Conservation (phyloP, 2,797 vertebrate species). For the Dendrocincla tyrannina region DNA sequence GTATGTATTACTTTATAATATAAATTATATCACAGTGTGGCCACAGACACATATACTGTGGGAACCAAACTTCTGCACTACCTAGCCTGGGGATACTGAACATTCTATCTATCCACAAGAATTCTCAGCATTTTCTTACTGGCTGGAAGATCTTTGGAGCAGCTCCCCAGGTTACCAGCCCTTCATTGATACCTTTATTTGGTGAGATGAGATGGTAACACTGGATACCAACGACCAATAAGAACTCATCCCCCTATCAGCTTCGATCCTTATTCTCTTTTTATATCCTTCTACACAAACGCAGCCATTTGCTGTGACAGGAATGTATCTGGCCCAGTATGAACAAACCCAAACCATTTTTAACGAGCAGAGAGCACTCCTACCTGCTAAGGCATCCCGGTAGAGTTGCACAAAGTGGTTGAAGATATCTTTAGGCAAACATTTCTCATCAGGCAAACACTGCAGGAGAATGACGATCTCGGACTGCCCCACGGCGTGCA, state of each 20-base stretch:
- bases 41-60: background rate
- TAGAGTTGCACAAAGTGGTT: slow-evolving; percentile 98
- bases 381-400: slow-evolving; percentile 93
- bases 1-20: background rate
- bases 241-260: background rate
- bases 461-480: slow-evolving; percentile 95
- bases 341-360: background rate
- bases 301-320: background rate
- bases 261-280: background rate
- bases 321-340: background rate
- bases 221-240: background rate
- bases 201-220: background rate
- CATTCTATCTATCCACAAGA: background rate
- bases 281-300: background rate
- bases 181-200: background rate
- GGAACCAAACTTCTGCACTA: background rate
- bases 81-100: background rate
- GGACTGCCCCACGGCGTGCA: slow-evolving; percentile 95
- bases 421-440: slow-evolving; percentile 95
- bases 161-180: background rate
- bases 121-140: background rate
- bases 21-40: background rate
- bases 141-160: background rate
- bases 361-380: slow-evolving; percentile 9
- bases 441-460: slow-evolving; percentile 96